phyloP scores from a whole-genome alignment of 2,888 invertebrate species.

The Eilema depressum region DNA sequence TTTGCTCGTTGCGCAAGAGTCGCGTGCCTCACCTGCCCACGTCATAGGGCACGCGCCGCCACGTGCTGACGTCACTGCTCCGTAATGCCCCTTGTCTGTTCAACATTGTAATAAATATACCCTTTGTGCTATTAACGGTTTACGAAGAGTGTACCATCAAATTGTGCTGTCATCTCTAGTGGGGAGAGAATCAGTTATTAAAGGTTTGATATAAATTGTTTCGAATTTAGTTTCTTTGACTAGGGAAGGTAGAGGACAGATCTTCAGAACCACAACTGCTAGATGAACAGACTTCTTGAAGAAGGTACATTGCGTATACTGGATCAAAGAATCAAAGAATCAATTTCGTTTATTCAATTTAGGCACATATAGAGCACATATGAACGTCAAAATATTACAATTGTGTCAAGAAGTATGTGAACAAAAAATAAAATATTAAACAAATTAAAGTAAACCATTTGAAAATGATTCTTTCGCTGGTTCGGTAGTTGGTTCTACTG shows the following conservation, averaged over 20 bases:
- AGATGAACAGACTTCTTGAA: too few relatives aligned
- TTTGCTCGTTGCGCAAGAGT: constrained; percentile 38
- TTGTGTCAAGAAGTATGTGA: too few relatives aligned
- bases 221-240: neutral
- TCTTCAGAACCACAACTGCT: neutral
- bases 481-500: too few relatives aligned
- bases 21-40: constrained; percentile 55
- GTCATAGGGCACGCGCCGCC: constrained; percentile 49
- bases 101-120: constrained; percentile 15
- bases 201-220: neutral
- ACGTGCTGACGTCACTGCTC: constrained; percentile 40
- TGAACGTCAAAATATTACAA: too few relatives aligned
- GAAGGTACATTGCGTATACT: too few relatives aligned
- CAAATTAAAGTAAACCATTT: too few relatives aligned
- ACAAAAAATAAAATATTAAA: too few relatives aligned
- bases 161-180: constrained; percentile 23
- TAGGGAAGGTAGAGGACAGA: neutral
- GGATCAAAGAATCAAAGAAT: too few relatives aligned
- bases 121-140: constrained; percentile 22
- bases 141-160: constrained; percentile 34
- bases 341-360: too few relatives aligned
- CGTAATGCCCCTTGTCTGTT: constrained; percentile 38
- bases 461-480: too few relatives aligned
- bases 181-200: neutral
- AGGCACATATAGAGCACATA: too few relatives aligned